A percentile compares a stretch with the other conserved stretches of the same genome.
phyloP scores from a whole-genome alignment of 1,140 invertebrate species.

The Penaeus chinensis region DNA sequence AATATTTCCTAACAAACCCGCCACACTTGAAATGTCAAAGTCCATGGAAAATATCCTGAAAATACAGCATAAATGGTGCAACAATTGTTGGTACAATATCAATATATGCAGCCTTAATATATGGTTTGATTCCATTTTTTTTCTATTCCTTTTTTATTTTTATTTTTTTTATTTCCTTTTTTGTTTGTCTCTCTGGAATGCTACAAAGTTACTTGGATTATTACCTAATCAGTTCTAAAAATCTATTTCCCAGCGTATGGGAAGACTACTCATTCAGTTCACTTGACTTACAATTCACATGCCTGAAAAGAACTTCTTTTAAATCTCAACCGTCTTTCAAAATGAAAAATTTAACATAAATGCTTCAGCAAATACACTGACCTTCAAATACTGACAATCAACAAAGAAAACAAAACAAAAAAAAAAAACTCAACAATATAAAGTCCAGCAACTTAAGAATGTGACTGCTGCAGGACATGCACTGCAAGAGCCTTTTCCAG shows the following conservation, averaged over 20 bases:
- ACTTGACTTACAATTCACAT: slow-evolving; percentile 16
- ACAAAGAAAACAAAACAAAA: not conserved
- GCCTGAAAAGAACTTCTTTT: too few relatives aligned
- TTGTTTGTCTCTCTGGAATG: slow-evolving; percentile 41
- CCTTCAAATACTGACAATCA: slow-evolving; percentile 22
- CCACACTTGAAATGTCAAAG: slow-evolving; percentile 39
- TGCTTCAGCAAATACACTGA: not conserved
- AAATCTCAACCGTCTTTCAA: not conserved
- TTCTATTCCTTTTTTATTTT: too few relatives aligned
- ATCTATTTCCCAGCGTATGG: slow-evolving; percentile 45
- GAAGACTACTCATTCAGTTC: slow-evolving; percentile 43
- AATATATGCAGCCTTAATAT: not conserved
- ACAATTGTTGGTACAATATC: not conserved
- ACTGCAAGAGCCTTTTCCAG: not conserved
- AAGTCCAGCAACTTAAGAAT: not conserved
- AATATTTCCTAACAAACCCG: slow-evolving; percentile 49
- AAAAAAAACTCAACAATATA: not conserved
- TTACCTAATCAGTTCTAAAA: slow-evolving; percentile 40
- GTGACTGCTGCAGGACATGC: slow-evolving; percentile 8
- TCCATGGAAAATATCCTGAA: not conserved
- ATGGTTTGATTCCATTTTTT: too few relatives aligned
- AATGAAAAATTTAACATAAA: slow-evolving; percentile 19
- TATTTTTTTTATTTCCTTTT: not conserved
- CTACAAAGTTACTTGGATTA: slow-evolving; percentile 39
- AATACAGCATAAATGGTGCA: slow-evolving; percentile 21